Conservation (phyloP, 2,113 vertebrate genomes). For the Bagarius yarrelli region DNA sequence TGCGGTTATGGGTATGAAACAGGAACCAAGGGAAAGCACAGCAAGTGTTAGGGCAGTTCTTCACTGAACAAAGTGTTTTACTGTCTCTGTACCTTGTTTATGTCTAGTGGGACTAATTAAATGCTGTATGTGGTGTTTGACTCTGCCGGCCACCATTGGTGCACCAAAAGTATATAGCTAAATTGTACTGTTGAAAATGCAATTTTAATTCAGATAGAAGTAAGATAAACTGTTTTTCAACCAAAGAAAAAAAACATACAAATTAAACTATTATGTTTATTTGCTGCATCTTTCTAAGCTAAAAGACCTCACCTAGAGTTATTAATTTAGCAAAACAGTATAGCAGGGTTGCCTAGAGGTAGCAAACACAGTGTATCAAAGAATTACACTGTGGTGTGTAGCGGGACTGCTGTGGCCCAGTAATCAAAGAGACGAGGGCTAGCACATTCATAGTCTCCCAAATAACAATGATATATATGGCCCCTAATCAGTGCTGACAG, state of each 20-base stretch:
- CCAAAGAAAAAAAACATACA: background rate
- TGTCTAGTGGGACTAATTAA: slow-evolving; percentile 10
- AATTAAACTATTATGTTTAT: background rate
- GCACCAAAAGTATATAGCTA: too few relatives aligned
- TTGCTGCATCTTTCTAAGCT: background rate
- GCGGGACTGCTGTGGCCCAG: slow-evolving; percentile 38
- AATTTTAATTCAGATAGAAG: background rate
- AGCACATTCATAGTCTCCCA: slow-evolving; percentile 18
- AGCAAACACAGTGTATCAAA: background rate
- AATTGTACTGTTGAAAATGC: background rate
- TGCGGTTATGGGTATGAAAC: slow-evolving; percentile 5
- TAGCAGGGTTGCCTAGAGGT: slow-evolving; percentile 14
- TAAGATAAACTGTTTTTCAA: background rate
- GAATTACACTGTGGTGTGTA: slow-evolving; percentile 31
- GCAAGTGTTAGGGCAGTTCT: slow-evolving; percentile 19
- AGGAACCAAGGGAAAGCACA: slow-evolving; percentile 30
- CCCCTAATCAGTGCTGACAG: slow-evolving; percentile 68
- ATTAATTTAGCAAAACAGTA: background rate
- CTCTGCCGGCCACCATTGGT: background rate
- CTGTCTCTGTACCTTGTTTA: slow-evolving; percentile 11
- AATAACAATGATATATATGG: slow-evolving; percentile 62
- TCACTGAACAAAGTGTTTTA: slow-evolving; percentile 22
- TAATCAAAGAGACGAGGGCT: slow-evolving; percentile 42
- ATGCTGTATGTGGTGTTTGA: background rate
- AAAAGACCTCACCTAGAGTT: background rate